Base-by-base conservation (phyloP, 2,113 vertebrate genomes). In the Labrus mixtus region DNA sequence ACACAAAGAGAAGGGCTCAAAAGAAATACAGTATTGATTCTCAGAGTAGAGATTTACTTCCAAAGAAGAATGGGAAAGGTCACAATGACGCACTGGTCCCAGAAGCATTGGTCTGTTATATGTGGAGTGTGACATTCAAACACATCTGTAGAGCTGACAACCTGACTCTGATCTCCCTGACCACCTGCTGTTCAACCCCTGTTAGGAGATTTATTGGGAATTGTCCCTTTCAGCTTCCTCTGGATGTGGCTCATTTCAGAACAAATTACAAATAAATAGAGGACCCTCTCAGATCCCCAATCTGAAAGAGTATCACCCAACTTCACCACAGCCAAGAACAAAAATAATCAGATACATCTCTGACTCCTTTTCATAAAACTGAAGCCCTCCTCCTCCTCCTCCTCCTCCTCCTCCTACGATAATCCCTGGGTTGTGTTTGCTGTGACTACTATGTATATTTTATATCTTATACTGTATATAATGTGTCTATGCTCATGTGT, bases 261-360 rank as follows among this genome's bases (percentile, higher is more conserved):
- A 68, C 6, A 43, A 54, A 59, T n/a, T n/a, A n/a, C 54, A 64
- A 63, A 41, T 54, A 25, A 64, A 33, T 65, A 53, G 5, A 37
- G n/a, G n/a, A n/a, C n/a, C n/a, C n/a, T n/a, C n/a, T n/a, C n/a
- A n/a, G n/a, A 79, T 61, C 22, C 22, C 41, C n/a, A 20, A 51
- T 41, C 46, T 3, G 2, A 8, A 29, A 0, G 2, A 22, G 36
- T 9, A 59, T 82, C 0, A 0, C 56, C 0, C 36, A 55, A 10
- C 6, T 37, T 54, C 53, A 68, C 23, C 41, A 20, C 29, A 19
- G 2, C 9, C 51, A 17, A 45, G 29, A 33, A 33, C 29, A 33
- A 58, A 17, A 33, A 17, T 7, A 48, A 48, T 19, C 17, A 48
- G 16, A 51, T 17, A 41, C 1, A 45, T 33, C 29, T 33, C 25